These are phyloP conservation scores for Hippopotamus amphibius DNA, from an alignment of 2,113 vertebrate genomes.

Conservation along the genomic window DNA sequence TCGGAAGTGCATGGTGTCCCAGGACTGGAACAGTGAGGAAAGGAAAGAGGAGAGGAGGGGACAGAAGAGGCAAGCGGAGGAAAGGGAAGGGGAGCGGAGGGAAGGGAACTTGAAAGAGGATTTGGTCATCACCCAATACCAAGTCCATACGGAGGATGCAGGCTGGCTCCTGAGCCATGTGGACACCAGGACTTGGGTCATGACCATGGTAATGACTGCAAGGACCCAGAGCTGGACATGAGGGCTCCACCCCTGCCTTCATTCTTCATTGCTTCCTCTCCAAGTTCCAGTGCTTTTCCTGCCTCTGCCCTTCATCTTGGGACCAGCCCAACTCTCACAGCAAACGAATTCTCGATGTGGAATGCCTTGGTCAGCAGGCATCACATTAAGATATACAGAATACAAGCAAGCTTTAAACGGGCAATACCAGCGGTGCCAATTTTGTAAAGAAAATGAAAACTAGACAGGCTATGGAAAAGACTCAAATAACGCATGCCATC, in stretches of 20 bases:
- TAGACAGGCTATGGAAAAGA: background rate
- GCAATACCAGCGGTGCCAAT: too few species aligned
- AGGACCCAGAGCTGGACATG: background rate
- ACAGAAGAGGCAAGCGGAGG: accelerated
- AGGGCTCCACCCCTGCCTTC: background rate
- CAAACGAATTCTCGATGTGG: background rate
- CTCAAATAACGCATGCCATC: accelerated
- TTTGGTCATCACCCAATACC: background rate
- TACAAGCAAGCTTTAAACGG: background rate
- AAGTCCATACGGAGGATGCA: background rate
- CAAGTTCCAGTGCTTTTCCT: too few species aligned
- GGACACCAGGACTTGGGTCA: background rate
- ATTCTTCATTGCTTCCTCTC: background rate
- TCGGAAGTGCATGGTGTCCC: background rate
- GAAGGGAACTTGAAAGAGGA: too few species aligned
- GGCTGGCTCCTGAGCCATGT: too few species aligned
- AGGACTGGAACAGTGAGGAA: too few species aligned
- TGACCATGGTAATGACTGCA: accelerated
- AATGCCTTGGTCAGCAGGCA: accelerated
- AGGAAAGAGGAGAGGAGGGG: background rate
- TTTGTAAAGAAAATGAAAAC: background rate
- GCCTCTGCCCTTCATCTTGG: accelerated
- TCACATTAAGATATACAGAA: background rate
- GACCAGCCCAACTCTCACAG: background rate
- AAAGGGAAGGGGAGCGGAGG: too few species aligned